A percentile compares a stretch with the other conserved stretches of the same genome.
phyloP scores from a whole-genome alignment of 2,888 invertebrate genomes.

The Galerucella nymphaeae region DNA sequence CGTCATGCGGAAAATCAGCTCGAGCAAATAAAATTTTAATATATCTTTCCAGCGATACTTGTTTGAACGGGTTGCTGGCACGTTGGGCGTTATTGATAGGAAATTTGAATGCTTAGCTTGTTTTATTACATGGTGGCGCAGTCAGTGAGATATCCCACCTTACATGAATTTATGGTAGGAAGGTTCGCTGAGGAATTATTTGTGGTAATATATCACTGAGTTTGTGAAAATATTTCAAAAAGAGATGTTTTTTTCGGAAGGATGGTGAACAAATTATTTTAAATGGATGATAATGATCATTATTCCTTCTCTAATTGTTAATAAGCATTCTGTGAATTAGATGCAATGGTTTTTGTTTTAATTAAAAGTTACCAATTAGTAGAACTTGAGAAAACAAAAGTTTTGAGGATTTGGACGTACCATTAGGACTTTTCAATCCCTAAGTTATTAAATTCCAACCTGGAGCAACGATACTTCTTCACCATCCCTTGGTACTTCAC shows the following conservation, averaged over 20 bases:
- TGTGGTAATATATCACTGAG: neutral
- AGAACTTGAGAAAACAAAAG: too few relatives aligned
- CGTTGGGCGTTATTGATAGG: constrained; percentile 42
- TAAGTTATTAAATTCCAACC: too few relatives aligned
- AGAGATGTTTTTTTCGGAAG: neutral
- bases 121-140: constrained; percentile 40
- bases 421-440: too few relatives aligned
- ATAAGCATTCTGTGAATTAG: too few relatives aligned
- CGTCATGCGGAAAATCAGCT: constrained; percentile 47
- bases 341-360: too few relatives aligned
- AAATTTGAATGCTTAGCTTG: constrained; percentile 42
- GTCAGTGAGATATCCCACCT: constrained; percentile 27
- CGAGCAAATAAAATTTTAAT: constrained; percentile 43
- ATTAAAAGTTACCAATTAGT: too few relatives aligned
- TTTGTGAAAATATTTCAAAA: neutral
- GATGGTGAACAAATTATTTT: neutral
- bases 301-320: too few relatives aligned
- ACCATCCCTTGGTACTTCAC: too few relatives aligned
- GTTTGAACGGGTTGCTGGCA: constrained; percentile 29
- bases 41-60: constrained; percentile 44
- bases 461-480: too few relatives aligned
- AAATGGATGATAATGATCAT: too few relatives aligned
- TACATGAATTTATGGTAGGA: constrained; percentile 19
- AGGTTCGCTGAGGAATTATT: constrained; percentile 12
- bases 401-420: too few relatives aligned